Conservation (phyloP, 2,113 vertebrate genomes). For the Dascyllus trimaculatus region DNA sequence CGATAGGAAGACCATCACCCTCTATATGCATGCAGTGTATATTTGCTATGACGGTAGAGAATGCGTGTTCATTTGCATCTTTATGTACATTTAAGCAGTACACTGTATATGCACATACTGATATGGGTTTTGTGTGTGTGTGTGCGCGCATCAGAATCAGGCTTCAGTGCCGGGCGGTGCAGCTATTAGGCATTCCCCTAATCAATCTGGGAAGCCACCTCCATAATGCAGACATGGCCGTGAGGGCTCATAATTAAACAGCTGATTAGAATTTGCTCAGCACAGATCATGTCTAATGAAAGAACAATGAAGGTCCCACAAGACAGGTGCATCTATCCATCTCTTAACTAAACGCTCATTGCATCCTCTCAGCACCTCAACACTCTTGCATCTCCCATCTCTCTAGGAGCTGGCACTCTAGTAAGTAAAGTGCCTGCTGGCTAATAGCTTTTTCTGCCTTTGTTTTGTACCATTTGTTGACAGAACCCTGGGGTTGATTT, state of each 20-base stretch:
- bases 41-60: neutral
- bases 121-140: neutral
- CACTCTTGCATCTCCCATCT: constrained; percentile 7
- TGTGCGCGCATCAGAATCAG: constrained; percentile 3
- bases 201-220: constrained; percentile 70
- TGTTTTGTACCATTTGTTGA: constrained; percentile 36
- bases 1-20: neutral
- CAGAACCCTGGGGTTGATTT: constrained; percentile 98
- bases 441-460: constrained; percentile 19
- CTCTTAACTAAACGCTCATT: constrained; percentile 58
- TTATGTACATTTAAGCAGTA: constrained; percentile 11
- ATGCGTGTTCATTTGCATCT: constrained; percentile 10
- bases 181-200: constrained; percentile 61
- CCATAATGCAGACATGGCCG: constrained; percentile 49
- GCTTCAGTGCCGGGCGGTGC: constrained; percentile 33
- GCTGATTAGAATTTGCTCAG: constrained; percentile 78
- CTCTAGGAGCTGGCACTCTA: constrained; percentile 17
- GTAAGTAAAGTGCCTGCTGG: constrained; percentile 24
- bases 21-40: constrained; percentile 2
- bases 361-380: constrained; percentile 29
- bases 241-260: constrained; percentile 80
- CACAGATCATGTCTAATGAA: constrained; percentile 77
- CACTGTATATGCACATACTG: constrained; percentile 11
- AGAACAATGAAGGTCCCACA: constrained; percentile 74
- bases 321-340: constrained; percentile 58